These are phyloP conservation scores for Momotus momota DNA, from an alignment of 2,797 vertebrate genomes.

Conservation along the genomic window DNA sequence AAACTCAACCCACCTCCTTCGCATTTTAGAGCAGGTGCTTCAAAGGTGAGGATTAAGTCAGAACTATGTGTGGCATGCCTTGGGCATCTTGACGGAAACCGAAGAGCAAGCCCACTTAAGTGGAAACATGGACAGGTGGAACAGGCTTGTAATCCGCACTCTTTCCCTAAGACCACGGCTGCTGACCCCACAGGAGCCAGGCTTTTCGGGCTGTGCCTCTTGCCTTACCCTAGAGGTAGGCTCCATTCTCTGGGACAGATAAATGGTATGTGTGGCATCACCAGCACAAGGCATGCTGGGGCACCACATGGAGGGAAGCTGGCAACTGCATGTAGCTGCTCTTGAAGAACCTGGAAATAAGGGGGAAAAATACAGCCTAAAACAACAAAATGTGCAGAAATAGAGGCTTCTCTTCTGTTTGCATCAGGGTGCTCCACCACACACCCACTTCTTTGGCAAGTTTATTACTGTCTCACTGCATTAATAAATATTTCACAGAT, in stretches of 20 bases:
- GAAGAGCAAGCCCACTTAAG: neutral
- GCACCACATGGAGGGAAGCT: slow-evolving; percentile 36
- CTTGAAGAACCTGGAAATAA: slow-evolving; percentile 56
- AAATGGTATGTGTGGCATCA: slow-evolving; percentile 7
- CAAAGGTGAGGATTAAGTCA: neutral
- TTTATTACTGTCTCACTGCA: neutral
- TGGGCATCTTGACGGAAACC: neutral
- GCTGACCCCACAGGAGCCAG: neutral
- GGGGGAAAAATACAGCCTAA: slow-evolving; percentile 21
- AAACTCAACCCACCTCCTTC: neutral
- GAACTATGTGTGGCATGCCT: neutral
- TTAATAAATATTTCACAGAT: neutral
- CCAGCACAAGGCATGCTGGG: slow-evolving; percentile 44
- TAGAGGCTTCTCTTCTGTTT: neutral
- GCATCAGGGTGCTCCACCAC: neutral
- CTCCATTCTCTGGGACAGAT: slow-evolving; percentile 12
- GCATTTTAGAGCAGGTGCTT: neutral
- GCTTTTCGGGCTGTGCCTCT: neutral
- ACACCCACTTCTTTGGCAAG: neutral
- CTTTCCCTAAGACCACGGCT: neutral
- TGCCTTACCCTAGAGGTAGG: slow-evolving; percentile 37
- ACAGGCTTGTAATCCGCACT: neutral
- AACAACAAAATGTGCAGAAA: neutral
- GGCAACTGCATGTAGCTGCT: neutral
- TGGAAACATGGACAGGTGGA: rapidly evolving